Evolutionary conservation across 2,888 invertebrate genomes (phyloP).

Genomic region (Chouioia cunea): DNA sequence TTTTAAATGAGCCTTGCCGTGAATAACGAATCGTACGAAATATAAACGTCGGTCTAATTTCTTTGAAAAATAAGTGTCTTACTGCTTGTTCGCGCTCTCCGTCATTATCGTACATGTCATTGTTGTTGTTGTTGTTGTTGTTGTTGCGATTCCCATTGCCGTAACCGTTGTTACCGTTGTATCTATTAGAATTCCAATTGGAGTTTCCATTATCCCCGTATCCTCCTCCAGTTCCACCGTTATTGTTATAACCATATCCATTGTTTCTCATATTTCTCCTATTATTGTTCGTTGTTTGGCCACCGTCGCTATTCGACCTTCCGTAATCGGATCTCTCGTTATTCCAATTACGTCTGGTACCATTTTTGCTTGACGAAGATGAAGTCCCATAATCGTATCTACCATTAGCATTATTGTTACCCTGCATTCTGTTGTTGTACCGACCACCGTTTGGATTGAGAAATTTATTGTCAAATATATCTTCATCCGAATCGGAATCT

Average conservation of each 20-base stretch:
- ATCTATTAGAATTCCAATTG: neutral
- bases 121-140: slow-evolving; percentile 34
- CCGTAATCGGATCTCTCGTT: slow-evolving; percentile 9
- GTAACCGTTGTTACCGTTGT: slow-evolving; percentile 29
- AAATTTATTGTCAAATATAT: slow-evolving; percentile 57
- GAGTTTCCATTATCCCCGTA: slow-evolving; percentile 35
- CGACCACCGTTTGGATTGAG: slow-evolving; percentile 41
- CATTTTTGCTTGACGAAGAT: slow-evolving; percentile 7
- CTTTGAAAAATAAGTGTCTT: slow-evolving; percentile 37
- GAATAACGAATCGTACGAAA: no score
- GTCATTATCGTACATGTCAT: slow-evolving; percentile 28
- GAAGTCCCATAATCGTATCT: slow-evolving; percentile 21
- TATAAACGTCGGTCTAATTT: no score
- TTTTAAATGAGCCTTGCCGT: neutral
- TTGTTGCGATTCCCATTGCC: slow-evolving; percentile 36
- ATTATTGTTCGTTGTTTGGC: slow-evolving; percentile 11
- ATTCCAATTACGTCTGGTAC: neutral
- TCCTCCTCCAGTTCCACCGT: neutral
- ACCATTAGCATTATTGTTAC: neutral
- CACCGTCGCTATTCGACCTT: slow-evolving; percentile 19
- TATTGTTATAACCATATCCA: slow-evolving; percentile 14
- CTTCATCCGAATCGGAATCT: slow-evolving; percentile 54
- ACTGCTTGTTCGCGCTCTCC: slow-evolving; percentile 46
- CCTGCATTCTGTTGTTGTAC: neutral
- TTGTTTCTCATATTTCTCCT: slow-evolving; percentile 14